phyloP scores from a whole-genome alignment of 1,140 invertebrate species.

The Drosophila athabasca region DNA sequence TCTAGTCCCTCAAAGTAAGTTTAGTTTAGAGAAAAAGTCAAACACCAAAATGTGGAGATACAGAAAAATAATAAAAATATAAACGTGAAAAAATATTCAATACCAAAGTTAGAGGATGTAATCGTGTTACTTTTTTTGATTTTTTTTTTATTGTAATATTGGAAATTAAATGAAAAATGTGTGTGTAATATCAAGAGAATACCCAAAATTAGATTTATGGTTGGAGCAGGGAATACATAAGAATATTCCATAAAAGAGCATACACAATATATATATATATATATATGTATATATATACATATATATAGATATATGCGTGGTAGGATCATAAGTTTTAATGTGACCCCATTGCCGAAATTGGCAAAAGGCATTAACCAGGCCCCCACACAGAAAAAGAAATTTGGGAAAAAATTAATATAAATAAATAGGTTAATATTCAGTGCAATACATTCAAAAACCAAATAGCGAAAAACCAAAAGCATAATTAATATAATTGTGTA shows the following conservation, averaged over 20 bases:
- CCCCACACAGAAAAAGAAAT: slow-evolving; percentile 1
- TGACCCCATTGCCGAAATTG: slow-evolving; percentile 33
- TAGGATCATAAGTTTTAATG: slow-evolving; percentile 73
- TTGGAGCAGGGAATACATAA: background rate
- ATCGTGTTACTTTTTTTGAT: slow-evolving; percentile 22
- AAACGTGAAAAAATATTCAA: slow-evolving; percentile 63
- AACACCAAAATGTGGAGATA: slow-evolving; percentile 58
- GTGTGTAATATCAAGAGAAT: slow-evolving; percentile 31
- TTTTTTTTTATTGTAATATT: slow-evolving; percentile 26
- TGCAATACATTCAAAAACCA: slow-evolving; percentile 61
- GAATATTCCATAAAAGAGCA: background rate
- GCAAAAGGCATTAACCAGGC: slow-evolving; percentile 28
- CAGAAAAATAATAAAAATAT: slow-evolving; percentile 8
- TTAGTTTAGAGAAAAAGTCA: slow-evolving; percentile 63
- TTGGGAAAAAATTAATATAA: too few species aligned
- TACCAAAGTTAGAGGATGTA: slow-evolving; percentile 40
- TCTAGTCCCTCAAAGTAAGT: slow-evolving; percentile 25
- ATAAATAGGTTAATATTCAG: slow-evolving; percentile 53
- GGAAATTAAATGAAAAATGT: slow-evolving; percentile 1
- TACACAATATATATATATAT: slow-evolving; percentile 22
- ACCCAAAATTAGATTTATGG: slow-evolving; percentile 9
- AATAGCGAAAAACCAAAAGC: slow-evolving; percentile 20
- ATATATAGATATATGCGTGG: slow-evolving; percentile 24
- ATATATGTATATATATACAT: slow-evolving; percentile 14
- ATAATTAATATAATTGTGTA: slow-evolving; percentile 45